Evolutionary conservation across 1,140 invertebrate genomes (phyloP).

Genomic region (Penaeus chinensis): DNA sequence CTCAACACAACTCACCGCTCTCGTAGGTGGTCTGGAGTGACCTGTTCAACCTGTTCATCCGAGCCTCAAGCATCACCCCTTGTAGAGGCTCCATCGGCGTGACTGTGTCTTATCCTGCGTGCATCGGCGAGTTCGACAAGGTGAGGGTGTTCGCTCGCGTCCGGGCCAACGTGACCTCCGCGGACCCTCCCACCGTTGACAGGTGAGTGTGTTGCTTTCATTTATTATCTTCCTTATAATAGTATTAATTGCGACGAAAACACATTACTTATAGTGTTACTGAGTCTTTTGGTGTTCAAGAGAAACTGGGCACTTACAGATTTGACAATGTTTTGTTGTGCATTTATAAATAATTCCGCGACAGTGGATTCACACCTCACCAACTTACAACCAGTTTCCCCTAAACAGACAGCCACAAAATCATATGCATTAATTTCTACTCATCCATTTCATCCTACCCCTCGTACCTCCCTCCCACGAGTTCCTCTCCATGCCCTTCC

Average conservation of each 20-base stretch:
- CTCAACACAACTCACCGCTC: not conserved
- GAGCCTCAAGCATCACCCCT: constrained; percentile 28
- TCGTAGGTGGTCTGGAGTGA: constrained; percentile 49
- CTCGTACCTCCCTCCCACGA: not conserved
- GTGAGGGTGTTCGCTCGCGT: constrained; percentile 41
- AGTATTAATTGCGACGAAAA: too few species aligned
- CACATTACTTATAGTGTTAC: too few species aligned
- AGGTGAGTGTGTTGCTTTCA: constrained; percentile 4
- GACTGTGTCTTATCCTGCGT: constrained; percentile 37
- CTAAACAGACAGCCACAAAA: too few species aligned
- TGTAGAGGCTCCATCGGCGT: constrained; percentile 21
- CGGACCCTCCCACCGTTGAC: constrained; percentile 6
- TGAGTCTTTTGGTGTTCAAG: too few species aligned
- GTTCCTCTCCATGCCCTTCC: not conserved
- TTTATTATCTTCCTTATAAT: too few species aligned
- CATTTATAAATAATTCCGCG: too few species aligned
- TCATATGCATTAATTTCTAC: too few species aligned
- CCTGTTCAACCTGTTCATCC: constrained; percentile 23
- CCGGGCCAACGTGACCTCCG: constrained; percentile 45
- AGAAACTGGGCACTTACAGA: too few species aligned
- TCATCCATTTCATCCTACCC: too few species aligned
- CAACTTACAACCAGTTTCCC: too few species aligned
- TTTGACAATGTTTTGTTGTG: too few species aligned
- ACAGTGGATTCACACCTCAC: too few species aligned
- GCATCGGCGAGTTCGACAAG: constrained; percentile 31